phyloP scores from a whole-genome alignment of 2,797 vertebrate species.

The Gobionotothen gibberifrons region DNA sequence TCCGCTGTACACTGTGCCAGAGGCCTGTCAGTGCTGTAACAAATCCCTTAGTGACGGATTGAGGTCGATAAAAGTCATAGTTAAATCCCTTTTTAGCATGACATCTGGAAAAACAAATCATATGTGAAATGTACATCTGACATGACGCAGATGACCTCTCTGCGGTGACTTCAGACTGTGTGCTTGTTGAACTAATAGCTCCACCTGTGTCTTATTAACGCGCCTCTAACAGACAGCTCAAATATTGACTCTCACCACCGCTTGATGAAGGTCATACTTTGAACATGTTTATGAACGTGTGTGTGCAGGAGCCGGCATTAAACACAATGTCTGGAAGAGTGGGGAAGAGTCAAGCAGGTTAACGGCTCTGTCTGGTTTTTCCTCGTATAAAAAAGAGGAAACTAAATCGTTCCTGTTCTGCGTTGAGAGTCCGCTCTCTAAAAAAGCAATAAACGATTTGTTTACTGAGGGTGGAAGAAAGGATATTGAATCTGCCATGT shows the following conservation, averaged over 20 bases:
- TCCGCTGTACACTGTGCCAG: neutral
- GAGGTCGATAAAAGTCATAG: constrained; percentile 29
- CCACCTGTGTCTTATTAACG: constrained; percentile 57
- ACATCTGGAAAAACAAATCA: constrained; percentile 33
- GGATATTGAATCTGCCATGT: constrained; percentile 68
- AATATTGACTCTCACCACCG: constrained; percentile 72
- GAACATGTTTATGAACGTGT: constrained; percentile 41
- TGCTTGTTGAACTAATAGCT: constrained; percentile 13
- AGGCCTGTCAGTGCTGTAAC: neutral
- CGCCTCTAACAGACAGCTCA: constrained; percentile 63
- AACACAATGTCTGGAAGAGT: neutral
- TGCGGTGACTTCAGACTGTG: constrained; percentile 19
- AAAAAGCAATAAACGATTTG: constrained; percentile 64
- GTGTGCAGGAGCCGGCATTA: neutral
- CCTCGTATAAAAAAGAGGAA: constrained; percentile 57
- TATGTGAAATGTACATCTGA: constrained; percentile 28
- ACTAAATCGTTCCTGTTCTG: constrained; percentile 64
- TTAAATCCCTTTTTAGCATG: constrained; percentile 27
- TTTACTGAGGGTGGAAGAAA: constrained; percentile 67
- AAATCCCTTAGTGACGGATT: constrained; percentile 17
- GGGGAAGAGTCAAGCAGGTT: neutral
- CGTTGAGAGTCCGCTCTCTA: constrained; percentile 12
- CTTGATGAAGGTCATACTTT: constrained; percentile 40
- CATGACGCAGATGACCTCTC: constrained; percentile 8
- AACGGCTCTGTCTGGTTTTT: constrained; percentile 10